Base-by-base conservation (phyloP, 2,888 invertebrate genomes). In the Epiblema foenella region DNA sequence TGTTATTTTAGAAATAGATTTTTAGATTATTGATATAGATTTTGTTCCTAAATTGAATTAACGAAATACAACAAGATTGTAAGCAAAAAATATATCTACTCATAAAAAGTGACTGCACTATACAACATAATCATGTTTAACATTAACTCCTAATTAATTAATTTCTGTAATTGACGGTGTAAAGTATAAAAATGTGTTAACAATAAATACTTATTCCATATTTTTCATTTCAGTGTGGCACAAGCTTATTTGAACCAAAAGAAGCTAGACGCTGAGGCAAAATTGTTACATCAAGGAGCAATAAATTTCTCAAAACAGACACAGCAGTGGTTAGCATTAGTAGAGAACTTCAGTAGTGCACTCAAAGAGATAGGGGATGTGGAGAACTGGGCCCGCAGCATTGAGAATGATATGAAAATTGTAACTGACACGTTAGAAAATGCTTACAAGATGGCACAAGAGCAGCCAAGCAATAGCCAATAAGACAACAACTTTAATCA, bases 241-340 rank as follows among this genome's bases (percentile, higher is more conserved):
- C 99, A 99, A 91, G 99, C 99, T 0, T 99, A 99, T 88, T 94
- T 99, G 56, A 99, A 99, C 88, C 99, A 99, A 89, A 99, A 99
- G 88, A 97, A 99, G 82, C 93, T 99, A 68, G 99, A 99, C 90
- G 97, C 98, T 1, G 99, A 99, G 94, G 99, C 99, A 0, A 99
- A 99, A 86, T 96, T 98, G 76, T 93, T 99, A 63, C 99, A 99
- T 82, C 96, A 96, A 74, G 99, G 98, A 82, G 98, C 99, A 8
- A 96, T 97, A 7, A 98, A 98, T 85, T 98, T 99, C 93, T 96
- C 98, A 0, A 98, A 98, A 89, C 99, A 99, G 89, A 99, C 99
- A 0, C 97, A 98, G 77, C 98, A 99, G 81, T 99, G 99, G 99
- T 91, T 99, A n/a, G 96, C 96, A 75, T 94, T 99, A 64, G 97